Evolutionary conservation across 2,888 invertebrate species (phyloP).

Genomic region (Eupithecia abbreviata): DNA sequence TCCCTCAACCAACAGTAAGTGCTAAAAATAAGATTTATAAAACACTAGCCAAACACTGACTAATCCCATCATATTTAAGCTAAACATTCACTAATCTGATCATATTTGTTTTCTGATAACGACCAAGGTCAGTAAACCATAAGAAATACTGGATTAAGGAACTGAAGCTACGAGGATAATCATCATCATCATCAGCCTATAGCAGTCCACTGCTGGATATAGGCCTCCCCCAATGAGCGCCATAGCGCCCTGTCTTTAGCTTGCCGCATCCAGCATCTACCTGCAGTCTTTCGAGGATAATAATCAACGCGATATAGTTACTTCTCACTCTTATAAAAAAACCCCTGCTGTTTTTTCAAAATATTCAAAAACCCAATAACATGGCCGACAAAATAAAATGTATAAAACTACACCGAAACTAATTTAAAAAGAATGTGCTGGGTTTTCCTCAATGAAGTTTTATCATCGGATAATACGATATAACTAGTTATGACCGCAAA

Average conservation of each 20-base stretch:
- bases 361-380: background rate
- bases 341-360: background rate
- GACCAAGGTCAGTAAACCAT: conserved; percentile 30
- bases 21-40: conserved; percentile 28
- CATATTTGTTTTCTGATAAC: conserved; percentile 25
- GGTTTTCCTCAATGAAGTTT: background rate
- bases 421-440: background rate
- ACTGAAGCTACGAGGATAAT: background rate
- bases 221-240: too few relatives aligned
- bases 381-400: background rate
- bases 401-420: background rate
- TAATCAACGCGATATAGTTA: too few relatives aligned
- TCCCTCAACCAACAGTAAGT: conserved; percentile 4
- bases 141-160: conserved; percentile 2
- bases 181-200: too few relatives aligned
- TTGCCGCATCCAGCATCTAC: too few relatives aligned
- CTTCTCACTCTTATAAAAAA: too few relatives aligned
- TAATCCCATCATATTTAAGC: background rate
- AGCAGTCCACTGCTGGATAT: too few relatives aligned
- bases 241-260: too few relatives aligned
- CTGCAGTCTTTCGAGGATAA: too few relatives aligned
- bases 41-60: conserved; percentile 10
- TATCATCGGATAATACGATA: background rate
- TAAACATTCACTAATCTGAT: background rate
- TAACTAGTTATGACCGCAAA: background rate